Evolutionary conservation across 2,797 vertebrate species (phyloP), one percentile per base, ranked within the genome.

Genomic region (Bucorvus abyssinicus): DNA sequence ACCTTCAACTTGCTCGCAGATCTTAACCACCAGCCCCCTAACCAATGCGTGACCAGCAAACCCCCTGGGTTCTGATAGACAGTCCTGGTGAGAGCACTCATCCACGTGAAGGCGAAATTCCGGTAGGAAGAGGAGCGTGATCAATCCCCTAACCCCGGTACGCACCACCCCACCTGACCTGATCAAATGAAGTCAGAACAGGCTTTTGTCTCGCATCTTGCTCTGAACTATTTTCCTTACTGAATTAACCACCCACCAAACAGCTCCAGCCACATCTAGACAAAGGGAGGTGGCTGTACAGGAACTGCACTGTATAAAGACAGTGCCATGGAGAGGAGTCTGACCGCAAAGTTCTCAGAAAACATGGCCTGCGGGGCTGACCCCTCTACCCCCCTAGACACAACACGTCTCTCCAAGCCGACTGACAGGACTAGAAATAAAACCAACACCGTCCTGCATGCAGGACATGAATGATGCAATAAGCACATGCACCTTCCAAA

Each of bases 41-140:
- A 18, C 18, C 3, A 23, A 26, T 2, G 1, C 19, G 7, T 12
- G 14, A 22, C 11, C 49, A 47, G 27, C 26, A 56, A 68, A 74
- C 7, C 29, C 9, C 29, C 26, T 6, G 10, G 16, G 30, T 27
- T 75, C 70, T 73, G 57, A 45, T 44, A 32, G 26, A 57, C 14
- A 50, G 47, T 7, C 19, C 36, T 32, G 44, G 14, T 5, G 22
- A 70, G 34, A 79, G 29, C 60, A 34, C 30, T 40, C 12, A 69
- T 12, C 16, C 57, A 47, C 0, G 0, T 1, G 29, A 57, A 50
- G 8, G 50, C 7, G 1, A 32, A 55, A 85, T 16, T 30, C 42
- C 32, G 22, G 27, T 2, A 53, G 29, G 36, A 93, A 71, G 36
- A 77, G 29, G 29, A 88, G 14, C 0, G 0, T 3, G 18, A 69